A percentile compares a stretch with the other conserved stretches of the same genome.
Evolutionary conservation across 2,797 vertebrate species (phyloP).

Genomic region (Enteromius thamalakanensis): DNA sequence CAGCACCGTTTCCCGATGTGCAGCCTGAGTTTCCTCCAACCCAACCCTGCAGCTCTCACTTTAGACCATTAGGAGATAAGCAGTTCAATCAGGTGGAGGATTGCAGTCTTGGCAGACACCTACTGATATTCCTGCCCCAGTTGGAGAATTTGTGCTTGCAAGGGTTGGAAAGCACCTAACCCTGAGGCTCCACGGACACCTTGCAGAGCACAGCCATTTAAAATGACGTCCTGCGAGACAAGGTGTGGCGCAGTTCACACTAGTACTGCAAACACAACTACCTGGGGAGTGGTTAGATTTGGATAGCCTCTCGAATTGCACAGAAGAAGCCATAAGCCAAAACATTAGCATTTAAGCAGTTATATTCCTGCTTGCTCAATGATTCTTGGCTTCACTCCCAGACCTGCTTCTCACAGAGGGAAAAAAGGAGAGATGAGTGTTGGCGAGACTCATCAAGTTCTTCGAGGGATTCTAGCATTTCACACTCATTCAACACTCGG

Average conservation of each 20-base stretch:
- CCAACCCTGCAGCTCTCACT: conserved; percentile 16
- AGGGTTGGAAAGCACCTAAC: conserved; percentile 37
- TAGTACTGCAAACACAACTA: conserved; percentile 26
- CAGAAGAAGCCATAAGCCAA: conserved; percentile 48
- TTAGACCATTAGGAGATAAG: conserved; percentile 34
- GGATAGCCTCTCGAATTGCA: conserved; percentile 44
- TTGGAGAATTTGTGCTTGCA: conserved; percentile 26
- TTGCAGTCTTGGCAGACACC: conserved; percentile 27
- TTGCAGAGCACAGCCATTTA: conserved; percentile 4
- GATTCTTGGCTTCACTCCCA: conserved; percentile 56
- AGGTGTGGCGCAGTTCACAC: conserved; percentile 52
- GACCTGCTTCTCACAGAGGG: conserved; percentile 56
- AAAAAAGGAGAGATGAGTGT: conserved; percentile 11
- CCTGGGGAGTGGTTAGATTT: conserved; percentile 46
- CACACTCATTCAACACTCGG: conserved; percentile 6
- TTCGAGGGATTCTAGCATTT: conserved; percentile 35
- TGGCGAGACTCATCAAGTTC: conserved; percentile 17
- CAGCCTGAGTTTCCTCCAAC: conserved; percentile 1
- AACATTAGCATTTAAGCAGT: conserved; percentile 47
- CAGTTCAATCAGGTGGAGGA: conserved; percentile 41
- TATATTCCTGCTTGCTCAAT: conserved; percentile 46
- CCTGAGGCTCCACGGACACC: conserved; percentile 29
- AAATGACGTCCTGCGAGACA: conserved; percentile 16
- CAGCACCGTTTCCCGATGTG: neutral
- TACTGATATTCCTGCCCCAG: conserved; percentile 13